Conservation (phyloP, 1,140 invertebrate species). For the Leptinotarsa texana region DNA sequence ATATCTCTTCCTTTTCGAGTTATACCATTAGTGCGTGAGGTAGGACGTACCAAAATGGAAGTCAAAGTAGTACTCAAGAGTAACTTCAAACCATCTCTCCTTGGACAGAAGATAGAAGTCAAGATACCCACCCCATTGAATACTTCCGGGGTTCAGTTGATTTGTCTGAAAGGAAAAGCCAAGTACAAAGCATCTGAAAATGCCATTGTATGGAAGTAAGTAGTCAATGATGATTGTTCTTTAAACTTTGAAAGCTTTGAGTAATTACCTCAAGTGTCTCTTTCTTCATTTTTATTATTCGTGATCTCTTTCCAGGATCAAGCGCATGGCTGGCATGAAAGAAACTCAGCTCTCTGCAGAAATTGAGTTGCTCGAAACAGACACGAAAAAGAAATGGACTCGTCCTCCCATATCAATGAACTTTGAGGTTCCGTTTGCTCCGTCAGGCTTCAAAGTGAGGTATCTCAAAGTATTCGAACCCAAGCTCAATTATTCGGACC, state of each 20-base stretch:
- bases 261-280: no score
- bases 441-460: constrained; percentile 98
- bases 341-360: constrained; percentile 99
- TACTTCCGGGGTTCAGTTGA: constrained; percentile 97
- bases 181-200: constrained; percentile 99
- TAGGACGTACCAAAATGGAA: constrained; percentile 99
- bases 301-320: constrained; percentile 72
- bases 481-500: constrained; percentile 99
- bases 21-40: constrained; percentile 96
- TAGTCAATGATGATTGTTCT: constrained; percentile 38
- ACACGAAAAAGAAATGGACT: constrained; percentile 99
- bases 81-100: constrained; percentile 97
- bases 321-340: constrained; percentile 99
- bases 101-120: constrained; percentile 99
- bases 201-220: constrained; percentile 99
- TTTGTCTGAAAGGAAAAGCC: constrained; percentile 98
- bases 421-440: constrained; percentile 97
- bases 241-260: no score
- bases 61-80: constrained; percentile 99
- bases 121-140: constrained; percentile 99
- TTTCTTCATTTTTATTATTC: constrained; percentile 4
- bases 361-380: constrained; percentile 98
- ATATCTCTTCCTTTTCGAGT: constrained; percentile 99
- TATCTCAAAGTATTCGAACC: constrained; percentile 99
- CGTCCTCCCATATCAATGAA: constrained; percentile 99